Evolutionary conservation across 2,113 vertebrate species (phyloP).

Genomic region (Engraulis encrasicolus): DNA sequence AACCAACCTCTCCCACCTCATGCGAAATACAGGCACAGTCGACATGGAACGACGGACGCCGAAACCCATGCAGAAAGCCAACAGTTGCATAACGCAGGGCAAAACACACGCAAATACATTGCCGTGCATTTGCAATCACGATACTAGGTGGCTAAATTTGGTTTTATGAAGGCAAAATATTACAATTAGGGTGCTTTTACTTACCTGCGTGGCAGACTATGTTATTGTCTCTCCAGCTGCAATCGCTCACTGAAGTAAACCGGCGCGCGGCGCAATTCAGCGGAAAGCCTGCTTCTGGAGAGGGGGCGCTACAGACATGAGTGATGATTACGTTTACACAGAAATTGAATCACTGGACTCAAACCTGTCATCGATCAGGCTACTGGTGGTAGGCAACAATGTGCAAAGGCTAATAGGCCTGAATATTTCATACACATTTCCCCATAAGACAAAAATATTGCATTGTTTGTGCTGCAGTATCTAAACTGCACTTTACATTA

Average conservation of each 20-base stretch:
- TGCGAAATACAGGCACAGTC: conserved; percentile 47
- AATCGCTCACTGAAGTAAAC: conserved; percentile 68
- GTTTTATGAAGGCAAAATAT: not conserved
- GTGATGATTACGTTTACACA: not conserved
- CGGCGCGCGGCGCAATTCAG: conserved; percentile 55
- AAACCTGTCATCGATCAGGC: not conserved
- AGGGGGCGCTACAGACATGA: conserved; percentile 63
- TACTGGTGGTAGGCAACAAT: not conserved
- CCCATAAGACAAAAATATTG: no score
- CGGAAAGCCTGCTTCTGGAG: conserved; percentile 48
- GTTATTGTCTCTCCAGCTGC: conserved; percentile 75
- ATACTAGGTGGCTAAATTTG: not conserved
- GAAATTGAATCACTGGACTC: not conserved
- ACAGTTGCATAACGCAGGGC: conserved; percentile 32
- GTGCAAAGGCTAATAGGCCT: not conserved
- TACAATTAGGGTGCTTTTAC: conserved; percentile 42
- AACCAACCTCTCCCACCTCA: conserved; percentile 67
- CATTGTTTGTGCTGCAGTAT: no score
- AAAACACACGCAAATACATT: not conserved
- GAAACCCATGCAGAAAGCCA: conserved; percentile 52
- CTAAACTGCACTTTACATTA: no score
- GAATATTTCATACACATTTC: no score
- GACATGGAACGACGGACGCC: conserved; percentile 56
- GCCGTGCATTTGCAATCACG: not conserved
- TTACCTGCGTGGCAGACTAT: conserved; percentile 75